Conservation (phyloP, 2,113 vertebrate species). For the Collichthys lucidus region DNA sequence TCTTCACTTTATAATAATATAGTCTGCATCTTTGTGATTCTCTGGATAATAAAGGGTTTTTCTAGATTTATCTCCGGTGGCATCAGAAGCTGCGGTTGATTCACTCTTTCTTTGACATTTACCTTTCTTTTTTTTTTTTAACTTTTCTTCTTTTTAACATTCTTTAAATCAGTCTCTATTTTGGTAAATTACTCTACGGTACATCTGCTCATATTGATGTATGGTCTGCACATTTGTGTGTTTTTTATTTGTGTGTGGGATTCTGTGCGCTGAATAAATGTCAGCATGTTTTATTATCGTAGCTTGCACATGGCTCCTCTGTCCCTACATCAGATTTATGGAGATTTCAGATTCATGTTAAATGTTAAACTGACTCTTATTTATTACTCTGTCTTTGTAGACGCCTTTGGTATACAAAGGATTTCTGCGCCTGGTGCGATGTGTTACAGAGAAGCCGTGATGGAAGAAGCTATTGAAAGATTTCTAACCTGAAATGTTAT, state of each 20-base stretch:
- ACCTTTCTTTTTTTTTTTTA: background rate
- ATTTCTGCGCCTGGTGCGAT: background rate
- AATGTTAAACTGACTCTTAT: slow-evolving; percentile 8
- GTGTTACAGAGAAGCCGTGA: background rate
- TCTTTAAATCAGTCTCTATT: slow-evolving; percentile 36
- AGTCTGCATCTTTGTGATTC: background rate
- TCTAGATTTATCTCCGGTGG: background rate
- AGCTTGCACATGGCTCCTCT: slow-evolving; percentile 2
- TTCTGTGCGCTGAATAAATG: slow-evolving; percentile 36
- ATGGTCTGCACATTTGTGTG: background rate
- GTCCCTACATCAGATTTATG: slow-evolving; percentile 24
- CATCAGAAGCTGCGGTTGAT: slow-evolving; percentile 6
- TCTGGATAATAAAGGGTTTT: background rate
- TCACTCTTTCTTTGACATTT: slow-evolving; percentile 53
- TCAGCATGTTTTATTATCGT: slow-evolving; percentile 48
- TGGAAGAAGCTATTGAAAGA: background rate
- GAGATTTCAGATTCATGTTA: slow-evolving; percentile 9
- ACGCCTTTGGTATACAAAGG: background rate
- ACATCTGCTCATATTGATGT: slow-evolving; percentile 20
- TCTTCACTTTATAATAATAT: background rate
- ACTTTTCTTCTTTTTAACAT: slow-evolving; percentile 17
- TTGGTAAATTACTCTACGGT: slow-evolving; percentile 12
- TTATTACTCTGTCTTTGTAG: background rate
- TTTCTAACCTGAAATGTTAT: background rate
- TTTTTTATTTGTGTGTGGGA: slow-evolving; percentile 43